Conservation (phyloP, 92 coral and sea anemone species). For the Zoanthus sociatus region DNA sequence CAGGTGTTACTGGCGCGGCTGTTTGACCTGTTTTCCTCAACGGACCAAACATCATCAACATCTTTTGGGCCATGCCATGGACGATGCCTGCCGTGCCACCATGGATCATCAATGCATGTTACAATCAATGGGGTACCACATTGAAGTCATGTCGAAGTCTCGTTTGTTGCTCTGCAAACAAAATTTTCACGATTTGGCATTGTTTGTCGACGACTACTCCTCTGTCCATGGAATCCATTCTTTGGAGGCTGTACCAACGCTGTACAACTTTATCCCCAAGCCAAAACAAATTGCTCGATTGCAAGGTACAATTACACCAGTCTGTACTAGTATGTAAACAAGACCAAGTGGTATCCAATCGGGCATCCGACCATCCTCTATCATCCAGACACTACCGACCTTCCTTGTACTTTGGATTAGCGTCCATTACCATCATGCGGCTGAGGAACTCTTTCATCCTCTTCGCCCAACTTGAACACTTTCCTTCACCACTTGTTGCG, state of each 20-base stretch:
- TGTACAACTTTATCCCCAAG: too few relatives aligned
- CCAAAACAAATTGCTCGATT: too few relatives aligned
- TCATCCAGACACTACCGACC: neutral
- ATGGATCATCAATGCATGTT: neutral
- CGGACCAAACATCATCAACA: neutral
- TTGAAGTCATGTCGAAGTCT: neutral
- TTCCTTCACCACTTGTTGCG: slow-evolving; percentile 8
- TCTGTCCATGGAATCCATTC: too few relatives aligned
- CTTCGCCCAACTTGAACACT: neutral
- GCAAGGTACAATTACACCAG: too few relatives aligned
- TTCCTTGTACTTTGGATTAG: neutral
- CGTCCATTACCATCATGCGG: neutral
- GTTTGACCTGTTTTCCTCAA: neutral
- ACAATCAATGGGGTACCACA: too few relatives aligned
- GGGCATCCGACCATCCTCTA: slow-evolving; percentile 2
- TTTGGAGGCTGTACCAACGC: too few relatives aligned
- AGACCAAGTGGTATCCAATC: neutral
- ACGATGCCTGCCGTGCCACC: neutral
- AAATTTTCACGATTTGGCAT: neutral
- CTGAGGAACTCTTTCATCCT: neutral
- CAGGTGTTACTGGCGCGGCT: neutral
- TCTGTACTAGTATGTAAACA: too few relatives aligned
- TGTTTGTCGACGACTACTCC: neutral
- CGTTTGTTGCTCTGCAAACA: neutral
- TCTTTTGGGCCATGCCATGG: neutral